Percentiles rank a stretch among this genome's conserved stretches.
Conservation (phyloP, 2,888 invertebrate species). For the Leptodirus hochenwartii region DNA sequence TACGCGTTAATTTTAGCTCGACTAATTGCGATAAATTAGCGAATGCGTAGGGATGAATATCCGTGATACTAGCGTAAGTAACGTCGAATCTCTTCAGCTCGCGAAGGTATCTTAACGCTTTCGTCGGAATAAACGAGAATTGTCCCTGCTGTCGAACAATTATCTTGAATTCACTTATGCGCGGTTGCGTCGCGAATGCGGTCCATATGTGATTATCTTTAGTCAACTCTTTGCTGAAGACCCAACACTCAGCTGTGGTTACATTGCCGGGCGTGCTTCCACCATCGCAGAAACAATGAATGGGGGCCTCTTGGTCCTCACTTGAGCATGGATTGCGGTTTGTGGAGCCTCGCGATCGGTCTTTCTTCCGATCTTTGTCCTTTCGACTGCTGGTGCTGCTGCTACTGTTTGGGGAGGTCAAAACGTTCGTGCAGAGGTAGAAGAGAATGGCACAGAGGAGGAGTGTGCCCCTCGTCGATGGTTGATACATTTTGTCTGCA, state of each 20-base stretch:
- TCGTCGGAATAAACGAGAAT: slow-evolving; percentile 52
- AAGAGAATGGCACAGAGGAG: too few relatives aligned
- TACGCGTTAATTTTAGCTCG: slow-evolving; percentile 47
- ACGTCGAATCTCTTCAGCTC: slow-evolving; percentile 48
- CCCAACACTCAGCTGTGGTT: slow-evolving; percentile 59
- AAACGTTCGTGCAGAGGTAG: too few relatives aligned
- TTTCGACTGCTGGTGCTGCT: slow-evolving; percentile 8
- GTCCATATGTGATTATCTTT: slow-evolving; percentile 55
- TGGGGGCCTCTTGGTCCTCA: slow-evolving; percentile 23
- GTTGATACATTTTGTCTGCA: too few relatives aligned
- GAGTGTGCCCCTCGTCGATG: too few relatives aligned
- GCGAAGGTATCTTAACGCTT: slow-evolving; percentile 44
- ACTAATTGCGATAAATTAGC: slow-evolving; percentile 51
- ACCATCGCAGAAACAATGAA: slow-evolving; percentile 50
- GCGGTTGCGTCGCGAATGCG: slow-evolving; percentile 52
- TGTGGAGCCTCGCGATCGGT: slow-evolving; percentile 12
- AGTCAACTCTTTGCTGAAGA: slow-evolving; percentile 45
- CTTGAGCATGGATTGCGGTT: slow-evolving; percentile 16
- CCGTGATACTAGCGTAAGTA: slow-evolving; percentile 52
- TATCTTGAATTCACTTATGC: slow-evolving; percentile 50
- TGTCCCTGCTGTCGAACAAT: slow-evolving; percentile 50
- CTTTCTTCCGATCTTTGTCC: slow-evolving; percentile 15
- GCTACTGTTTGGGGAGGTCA: slow-evolving; percentile 1
- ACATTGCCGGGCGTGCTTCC: slow-evolving; percentile 33
- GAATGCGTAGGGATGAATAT: slow-evolving; percentile 52